These are phyloP conservation scores for Tenthredo distinguenda DNA, from an alignment of 2,888 invertebrate genomes.

Conservation along the genomic window DNA sequence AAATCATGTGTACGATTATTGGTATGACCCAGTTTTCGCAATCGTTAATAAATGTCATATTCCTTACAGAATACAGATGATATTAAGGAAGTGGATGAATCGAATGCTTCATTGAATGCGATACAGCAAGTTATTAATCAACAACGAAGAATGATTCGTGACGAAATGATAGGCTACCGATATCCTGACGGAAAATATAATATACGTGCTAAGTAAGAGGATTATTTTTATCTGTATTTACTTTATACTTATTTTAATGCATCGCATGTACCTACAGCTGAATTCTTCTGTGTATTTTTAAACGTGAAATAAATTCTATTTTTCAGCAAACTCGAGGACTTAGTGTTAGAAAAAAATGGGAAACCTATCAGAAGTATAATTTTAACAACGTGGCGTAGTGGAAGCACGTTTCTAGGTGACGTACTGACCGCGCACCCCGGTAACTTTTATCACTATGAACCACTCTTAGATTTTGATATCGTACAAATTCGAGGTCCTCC, in stretches of 20 bases:
- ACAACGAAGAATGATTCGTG: slow-evolving; percentile 80
- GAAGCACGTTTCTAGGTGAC: slow-evolving; percentile 94
- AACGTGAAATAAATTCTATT: neutral
- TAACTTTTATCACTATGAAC: slow-evolving; percentile 95
- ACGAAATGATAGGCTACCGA: slow-evolving; percentile 82
- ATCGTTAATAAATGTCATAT: neutral
- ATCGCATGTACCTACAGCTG: neutral
- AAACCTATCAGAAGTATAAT: slow-evolving; percentile 88
- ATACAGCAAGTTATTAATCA: slow-evolving; percentile 81
- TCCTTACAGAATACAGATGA: slow-evolving; percentile 17
- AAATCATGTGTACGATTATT: neutral
- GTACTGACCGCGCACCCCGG: slow-evolving; percentile 91
- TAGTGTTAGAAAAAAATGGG: slow-evolving; percentile 86
- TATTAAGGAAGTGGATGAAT: slow-evolving; percentile 27
- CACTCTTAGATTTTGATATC: slow-evolving; percentile 90
- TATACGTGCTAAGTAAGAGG: slow-evolving; percentile 78
- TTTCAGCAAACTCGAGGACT: slow-evolving; percentile 82
- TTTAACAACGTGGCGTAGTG: slow-evolving; percentile 94
- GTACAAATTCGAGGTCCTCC: slow-evolving; percentile 89
- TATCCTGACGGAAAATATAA: slow-evolving; percentile 82
- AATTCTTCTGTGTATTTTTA: neutral
- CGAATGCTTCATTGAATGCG: slow-evolving; percentile 73
- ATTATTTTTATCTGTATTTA: neutral
- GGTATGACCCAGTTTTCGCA: neutral
- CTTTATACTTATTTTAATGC: neutral